These are phyloP conservation scores for Stegana nigrithorax DNA, from an alignment of 2,888 invertebrate genomes.

Conservation along the genomic window DNA sequence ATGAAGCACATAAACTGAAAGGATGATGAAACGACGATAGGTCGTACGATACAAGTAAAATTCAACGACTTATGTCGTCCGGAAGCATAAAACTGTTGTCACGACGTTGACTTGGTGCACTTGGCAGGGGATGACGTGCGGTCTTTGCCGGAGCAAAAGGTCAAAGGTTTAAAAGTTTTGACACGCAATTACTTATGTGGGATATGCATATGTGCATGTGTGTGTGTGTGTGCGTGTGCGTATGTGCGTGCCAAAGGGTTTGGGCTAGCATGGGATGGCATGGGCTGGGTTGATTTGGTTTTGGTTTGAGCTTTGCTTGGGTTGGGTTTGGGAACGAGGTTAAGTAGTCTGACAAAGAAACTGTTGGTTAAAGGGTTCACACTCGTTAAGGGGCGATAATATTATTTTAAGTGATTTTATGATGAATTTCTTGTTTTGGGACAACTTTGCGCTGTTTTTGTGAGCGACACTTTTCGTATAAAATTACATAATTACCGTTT, in stretches of 20 bases:
- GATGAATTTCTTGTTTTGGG: conserved; percentile 57
- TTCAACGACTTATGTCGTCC: too few species aligned
- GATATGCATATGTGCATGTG: conserved; percentile 25
- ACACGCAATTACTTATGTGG: conserved; percentile 62
- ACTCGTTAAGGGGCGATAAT: conserved; percentile 53
- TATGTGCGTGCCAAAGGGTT: not conserved
- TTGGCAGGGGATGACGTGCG: not conserved
- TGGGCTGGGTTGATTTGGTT: too few species aligned
- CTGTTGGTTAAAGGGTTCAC: not conserved
- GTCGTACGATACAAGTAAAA: too few species aligned
- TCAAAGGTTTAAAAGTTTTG: conserved; percentile 61
- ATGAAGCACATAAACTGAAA: conserved; percentile 34
- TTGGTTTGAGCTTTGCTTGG: too few species aligned
- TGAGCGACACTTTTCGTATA: too few species aligned
- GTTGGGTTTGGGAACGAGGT: not conserved
- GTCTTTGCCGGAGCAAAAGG: conserved; percentile 29
- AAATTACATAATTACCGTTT: conserved; percentile 12
- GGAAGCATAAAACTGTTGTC: not conserved
- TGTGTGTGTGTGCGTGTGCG: not conserved
- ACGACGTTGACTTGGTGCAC: not conserved
- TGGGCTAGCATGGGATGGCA: too few species aligned
- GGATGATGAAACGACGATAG: not conserved
- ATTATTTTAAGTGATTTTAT: conserved; percentile 65
- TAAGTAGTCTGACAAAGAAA: not conserved
- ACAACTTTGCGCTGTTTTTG: conserved; percentile 27